Base-by-base conservation (phyloP, 2,888 invertebrate species). In the Allophyes oxyacanthae region DNA sequence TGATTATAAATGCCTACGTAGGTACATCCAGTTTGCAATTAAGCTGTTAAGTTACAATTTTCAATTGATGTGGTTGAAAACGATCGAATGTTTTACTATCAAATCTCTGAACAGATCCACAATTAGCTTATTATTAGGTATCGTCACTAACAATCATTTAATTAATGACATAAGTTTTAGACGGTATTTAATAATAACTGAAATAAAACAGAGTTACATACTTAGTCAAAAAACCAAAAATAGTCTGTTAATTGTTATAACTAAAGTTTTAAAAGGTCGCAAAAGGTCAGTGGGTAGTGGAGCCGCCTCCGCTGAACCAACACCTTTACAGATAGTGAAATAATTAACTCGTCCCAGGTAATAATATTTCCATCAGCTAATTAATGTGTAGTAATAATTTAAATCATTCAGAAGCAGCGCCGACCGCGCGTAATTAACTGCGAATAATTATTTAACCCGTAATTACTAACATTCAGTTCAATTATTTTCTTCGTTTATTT, bases 301-400 rank as follows among this genome's bases (percentile, higher is more conserved):
- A 20, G 37, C 32, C 44, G 48, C 37, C 57, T 59, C 26, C 38
- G 20, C 37, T 52, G 38, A 63, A 69, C 38, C 42, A 69, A 55
- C 50, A 46, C 34, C 14, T 26, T 55, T 60, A 56, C 44, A 54
- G 55, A 57, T 66, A 53, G 42, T 58, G 48, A 62, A 71, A 67
- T 61, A 72, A 69, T 73, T 76, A 65, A 62, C 55, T 67, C 54
- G 56, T 58, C 38, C 32, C 56, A 59, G 64, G 52, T 64, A 61
- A 67, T 55, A 55, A 61, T 62, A 70, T 65, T 75, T 73, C 63
- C 70, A 67, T 48, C 53, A 58, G 53, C 56, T 62, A 71, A 65
- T 72, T 67, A 69, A 63, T 66, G 54, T 52, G 55, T 62, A 58
- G 62, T 49, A 54, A 59, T 71, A 59, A 77, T 77, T 72, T 54